Conservation (phyloP, 2,888 invertebrate genomes). For the Andrena bicolor region DNA sequence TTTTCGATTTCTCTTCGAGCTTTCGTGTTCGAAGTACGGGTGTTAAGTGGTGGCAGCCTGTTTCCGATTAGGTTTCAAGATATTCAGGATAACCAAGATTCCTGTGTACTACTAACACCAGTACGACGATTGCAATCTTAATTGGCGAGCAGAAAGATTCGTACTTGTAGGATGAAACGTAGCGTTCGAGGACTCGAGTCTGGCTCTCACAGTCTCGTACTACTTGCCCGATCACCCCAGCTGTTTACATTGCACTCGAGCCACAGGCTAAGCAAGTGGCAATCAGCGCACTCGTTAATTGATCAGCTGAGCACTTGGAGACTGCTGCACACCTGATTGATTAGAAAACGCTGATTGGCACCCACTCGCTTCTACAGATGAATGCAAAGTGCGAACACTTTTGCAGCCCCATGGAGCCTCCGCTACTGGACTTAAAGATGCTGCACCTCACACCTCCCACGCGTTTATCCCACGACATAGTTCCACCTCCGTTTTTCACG, state of each 20-base stretch:
- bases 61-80: too few relatives aligned
- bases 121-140: background rate
- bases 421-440: background rate
- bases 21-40: too few relatives aligned
- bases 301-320: background rate
- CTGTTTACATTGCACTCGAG: constrained; percentile 26
- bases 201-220: constrained; percentile 22
- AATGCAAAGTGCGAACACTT: background rate
- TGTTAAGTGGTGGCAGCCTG: too few relatives aligned
- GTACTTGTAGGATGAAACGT: background rate
- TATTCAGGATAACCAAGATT: background rate
- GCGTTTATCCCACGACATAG: background rate
- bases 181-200: constrained; percentile 12
- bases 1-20: background rate
- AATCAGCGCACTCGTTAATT: constrained; percentile 38
- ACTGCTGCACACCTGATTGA: constrained; percentile 10
- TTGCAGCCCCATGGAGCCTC: background rate
- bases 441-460: background rate
- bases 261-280: constrained; percentile 17
- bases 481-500: background rate
- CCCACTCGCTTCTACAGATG: background rate
- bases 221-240: constrained; percentile 21
- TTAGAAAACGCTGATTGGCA: constrained; percentile 28
- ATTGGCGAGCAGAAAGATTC: background rate
- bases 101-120: background rate